Base-by-base conservation (phyloP, 2,797 vertebrate species). In the Lacerta viridis region DNA sequence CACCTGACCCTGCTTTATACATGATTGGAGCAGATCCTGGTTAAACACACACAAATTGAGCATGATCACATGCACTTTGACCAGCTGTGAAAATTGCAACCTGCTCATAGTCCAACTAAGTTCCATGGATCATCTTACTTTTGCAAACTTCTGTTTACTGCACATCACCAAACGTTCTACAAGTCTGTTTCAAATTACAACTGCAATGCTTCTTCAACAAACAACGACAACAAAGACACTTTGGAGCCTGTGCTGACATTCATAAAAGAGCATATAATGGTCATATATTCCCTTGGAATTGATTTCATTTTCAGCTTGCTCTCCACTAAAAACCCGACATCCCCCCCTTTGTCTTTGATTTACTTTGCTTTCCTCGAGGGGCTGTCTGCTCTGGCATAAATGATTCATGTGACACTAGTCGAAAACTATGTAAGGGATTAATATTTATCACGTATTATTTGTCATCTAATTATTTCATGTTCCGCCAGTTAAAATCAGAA, bases 381-480 rank as follows among this genome's bases (percentile, higher is more conserved):
- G 64, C 2, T 69, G 2, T 77, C 80, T 88, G 43, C 36, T 79
- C n/a, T 39, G 13, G 4, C n/a, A 17, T 69, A 29, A 71, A 82
- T 80, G 69, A 85, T 84, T 86, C 43, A 80, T 43, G 13, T 68
- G 15, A 66, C 1, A 17, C 83, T n/a, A 83, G 43, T 69, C 86
- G 84, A 83, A 36, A 83, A 39, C 7, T 68, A 20, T 36, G 86
- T 72, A 84, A 5, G 13, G 68, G 61, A 89, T 39, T 76, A 71
- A 84, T 72, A 64, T 5, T 81, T 87, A 84, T 88, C 81, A 10
- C 59, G 43, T 71, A n/a, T 68, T 87, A 23, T 81, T 84, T 88
- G 76, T 18, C 75, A 0, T 13, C 0, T 25, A 33, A 46, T 41
- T n/a, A 83, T 82, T 78, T 64, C 23, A 64, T 46, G n/a, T 64